These are phyloP conservation scores for Florisuga fusca DNA, from an alignment of 2,797 vertebrate genomes.

Conservation along the genomic window DNA sequence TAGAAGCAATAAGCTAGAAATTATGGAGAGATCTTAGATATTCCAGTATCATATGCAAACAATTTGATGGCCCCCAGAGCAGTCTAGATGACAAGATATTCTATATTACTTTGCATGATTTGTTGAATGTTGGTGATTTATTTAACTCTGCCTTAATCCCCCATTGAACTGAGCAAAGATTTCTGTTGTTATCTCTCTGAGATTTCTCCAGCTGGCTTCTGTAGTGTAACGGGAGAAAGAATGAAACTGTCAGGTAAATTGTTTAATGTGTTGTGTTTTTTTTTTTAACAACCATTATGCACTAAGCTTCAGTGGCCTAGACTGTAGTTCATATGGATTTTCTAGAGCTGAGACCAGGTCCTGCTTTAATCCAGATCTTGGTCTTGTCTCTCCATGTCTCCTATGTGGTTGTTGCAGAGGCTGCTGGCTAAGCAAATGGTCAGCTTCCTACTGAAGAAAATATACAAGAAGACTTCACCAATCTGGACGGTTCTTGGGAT, in stretches of 20 bases:
- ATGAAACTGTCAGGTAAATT: background rate
- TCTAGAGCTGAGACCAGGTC: background rate
- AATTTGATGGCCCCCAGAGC: background rate
- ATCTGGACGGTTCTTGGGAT: background rate
- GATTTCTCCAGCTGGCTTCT: background rate
- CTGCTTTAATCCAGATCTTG: background rate
- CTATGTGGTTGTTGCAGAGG: background rate
- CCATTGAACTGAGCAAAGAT: background rate
- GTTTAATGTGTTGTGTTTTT: background rate
- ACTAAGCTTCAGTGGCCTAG: background rate
- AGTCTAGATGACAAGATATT: background rate
- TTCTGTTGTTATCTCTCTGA: background rate
- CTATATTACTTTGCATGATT: background rate
- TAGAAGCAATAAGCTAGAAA: background rate
- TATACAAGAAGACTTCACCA: background rate
- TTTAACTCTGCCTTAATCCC: background rate
- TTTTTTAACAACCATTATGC: background rate
- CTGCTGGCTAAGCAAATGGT: background rate
- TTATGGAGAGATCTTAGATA: background rate
- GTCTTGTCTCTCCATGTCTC: background rate
- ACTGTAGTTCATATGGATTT: background rate
- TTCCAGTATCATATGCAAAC: background rate
- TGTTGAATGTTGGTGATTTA: constrained; percentile 10
- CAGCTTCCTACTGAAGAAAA: background rate
- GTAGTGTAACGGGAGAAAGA: background rate